phyloP scores from a whole-genome alignment of 2,113 vertebrate genomes.

The Atrichornis clamosus region DNA sequence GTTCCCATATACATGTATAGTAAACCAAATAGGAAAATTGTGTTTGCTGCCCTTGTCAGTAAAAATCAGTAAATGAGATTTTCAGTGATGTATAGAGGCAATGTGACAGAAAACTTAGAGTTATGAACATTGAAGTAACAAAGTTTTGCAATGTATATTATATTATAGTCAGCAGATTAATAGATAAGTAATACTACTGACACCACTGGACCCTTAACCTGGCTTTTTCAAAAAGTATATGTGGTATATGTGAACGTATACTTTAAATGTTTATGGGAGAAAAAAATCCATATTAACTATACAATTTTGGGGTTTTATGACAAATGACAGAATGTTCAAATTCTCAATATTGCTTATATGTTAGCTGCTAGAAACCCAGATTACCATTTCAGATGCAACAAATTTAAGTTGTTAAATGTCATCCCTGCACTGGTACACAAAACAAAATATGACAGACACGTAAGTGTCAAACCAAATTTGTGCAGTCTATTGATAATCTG shows the following conservation, averaged over 20 bases:
- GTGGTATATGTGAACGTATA: background rate
- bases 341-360: background rate
- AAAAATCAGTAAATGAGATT: conserved; percentile 4
- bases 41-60: background rate
- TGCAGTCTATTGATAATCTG: background rate
- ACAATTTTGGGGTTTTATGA: background rate
- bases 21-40: background rate
- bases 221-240: background rate
- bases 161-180: background rate
- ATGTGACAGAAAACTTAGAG: background rate
- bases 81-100: background rate
- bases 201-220: background rate
- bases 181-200: background rate
- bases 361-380: background rate
- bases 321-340: background rate
- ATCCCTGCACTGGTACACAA: background rate
- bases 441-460: background rate
- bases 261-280: background rate
- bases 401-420: conserved; percentile 1
- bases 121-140: background rate
- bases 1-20: background rate
- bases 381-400: background rate
- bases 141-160: background rate
- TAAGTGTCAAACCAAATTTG: background rate
- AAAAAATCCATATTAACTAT: background rate